Percentiles rank a stretch among this genome's conserved stretches.
phyloP scores from a whole-genome alignment of 2,797 vertebrate species.

The Lacerta viridis region DNA sequence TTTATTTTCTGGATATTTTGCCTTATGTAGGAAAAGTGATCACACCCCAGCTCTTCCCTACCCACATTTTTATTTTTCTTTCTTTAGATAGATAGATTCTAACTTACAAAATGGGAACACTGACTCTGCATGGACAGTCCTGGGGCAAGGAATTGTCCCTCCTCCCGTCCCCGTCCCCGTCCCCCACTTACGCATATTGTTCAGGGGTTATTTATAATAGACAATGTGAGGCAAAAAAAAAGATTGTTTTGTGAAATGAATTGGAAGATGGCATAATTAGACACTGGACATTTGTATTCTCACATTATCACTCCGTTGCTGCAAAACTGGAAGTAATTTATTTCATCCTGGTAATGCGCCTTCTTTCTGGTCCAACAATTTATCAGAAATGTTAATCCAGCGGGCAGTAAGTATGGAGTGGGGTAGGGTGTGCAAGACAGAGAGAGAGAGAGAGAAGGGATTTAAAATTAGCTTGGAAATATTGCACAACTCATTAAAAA shows the following conservation, averaged over 20 bases:
- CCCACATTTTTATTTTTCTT: background rate
- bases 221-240: slow-evolving; percentile 69
- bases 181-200: slow-evolving; percentile 12
- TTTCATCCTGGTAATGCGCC: slow-evolving; percentile 81
- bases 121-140: slow-evolving; percentile 26
- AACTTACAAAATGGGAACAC: slow-evolving; percentile 45
- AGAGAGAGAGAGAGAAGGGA: slow-evolving; percentile 78
- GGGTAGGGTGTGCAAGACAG: slow-evolving; percentile 71
- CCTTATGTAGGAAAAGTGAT: background rate
- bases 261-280: slow-evolving; percentile 79
- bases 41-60: background rate
- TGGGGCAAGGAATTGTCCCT: slow-evolving; percentile 43
- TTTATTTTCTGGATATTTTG: slow-evolving; percentile 45
- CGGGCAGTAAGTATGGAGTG: slow-evolving; percentile 77
- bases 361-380: slow-evolving; percentile 85
- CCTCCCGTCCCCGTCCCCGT: slow-evolving; percentile 13
- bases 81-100: slow-evolving; percentile 21
- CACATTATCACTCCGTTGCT: slow-evolving; percentile 72
- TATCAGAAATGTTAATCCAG: slow-evolving; percentile 90
- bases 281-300: slow-evolving; percentile 80
- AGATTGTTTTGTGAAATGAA: slow-evolving; percentile 76
- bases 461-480: slow-evolving; percentile 90
- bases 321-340: slow-evolving; percentile 83
- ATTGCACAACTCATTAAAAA: slow-evolving; percentile 96
- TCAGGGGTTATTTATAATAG: slow-evolving; percentile 63